These are phyloP conservation scores for Eupithecia subfuscata DNA, from an alignment of 2,888 invertebrate genomes.

Conservation along the genomic window DNA sequence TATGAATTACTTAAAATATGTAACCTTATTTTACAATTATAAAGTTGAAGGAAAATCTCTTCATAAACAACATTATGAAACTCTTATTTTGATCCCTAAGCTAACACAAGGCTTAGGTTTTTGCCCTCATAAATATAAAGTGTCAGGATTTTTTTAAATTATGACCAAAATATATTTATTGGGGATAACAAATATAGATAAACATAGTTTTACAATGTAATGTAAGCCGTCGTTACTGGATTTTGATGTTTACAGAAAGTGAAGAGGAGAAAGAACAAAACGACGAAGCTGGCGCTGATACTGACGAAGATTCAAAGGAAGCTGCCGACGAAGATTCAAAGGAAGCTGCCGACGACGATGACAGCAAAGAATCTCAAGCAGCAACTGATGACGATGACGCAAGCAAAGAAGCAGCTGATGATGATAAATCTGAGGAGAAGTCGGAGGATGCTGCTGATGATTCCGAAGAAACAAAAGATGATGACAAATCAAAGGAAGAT, in stretches of 20 bases:
- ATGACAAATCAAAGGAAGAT: conserved; percentile 57
- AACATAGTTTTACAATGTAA: neutral
- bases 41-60: neutral
- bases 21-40: neutral
- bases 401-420: conserved; percentile 56
- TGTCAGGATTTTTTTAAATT: no score
- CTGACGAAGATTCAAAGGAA: conserved; percentile 54
- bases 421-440: conserved; percentile 62
- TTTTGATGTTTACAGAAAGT: conserved; percentile 64
- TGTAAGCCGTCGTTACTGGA: neutral
- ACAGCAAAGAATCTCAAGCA: conserved; percentile 59
- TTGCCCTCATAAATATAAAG: no score
- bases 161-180: no score
- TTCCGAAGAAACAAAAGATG: conserved; percentile 55
- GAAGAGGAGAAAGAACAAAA: conserved; percentile 64
- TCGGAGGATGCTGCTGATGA: conserved; percentile 61
- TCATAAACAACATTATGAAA: neutral
- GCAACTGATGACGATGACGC: conserved; percentile 54
- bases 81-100: neutral
- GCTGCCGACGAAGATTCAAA: conserved; percentile 54
- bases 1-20: neutral
- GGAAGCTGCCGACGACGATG: conserved; percentile 58
- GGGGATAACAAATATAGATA: no score
- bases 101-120: no score
- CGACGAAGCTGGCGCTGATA: conserved; percentile 53